These are phyloP conservation scores for Dendroctonus valens DNA, from an alignment of 1,140 invertebrate genomes.

Conservation along the genomic window DNA sequence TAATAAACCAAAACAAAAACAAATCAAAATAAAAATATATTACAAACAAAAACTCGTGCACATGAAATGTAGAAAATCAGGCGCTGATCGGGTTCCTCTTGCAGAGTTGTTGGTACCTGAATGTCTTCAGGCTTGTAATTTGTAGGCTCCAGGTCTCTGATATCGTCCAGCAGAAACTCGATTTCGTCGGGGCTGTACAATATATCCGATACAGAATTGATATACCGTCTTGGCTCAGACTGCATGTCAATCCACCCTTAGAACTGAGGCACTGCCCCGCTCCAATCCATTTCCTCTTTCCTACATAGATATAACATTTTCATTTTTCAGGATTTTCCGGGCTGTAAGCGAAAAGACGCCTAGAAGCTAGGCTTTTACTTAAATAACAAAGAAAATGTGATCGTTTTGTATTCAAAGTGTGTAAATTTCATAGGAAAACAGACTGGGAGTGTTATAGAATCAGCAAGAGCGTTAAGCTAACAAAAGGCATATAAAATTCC, in stretches of 20 bases:
- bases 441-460: no score
- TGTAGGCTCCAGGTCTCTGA: slow-evolving; percentile 83
- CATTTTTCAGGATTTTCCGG: not conserved
- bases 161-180: slow-evolving; percentile 87
- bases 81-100: slow-evolving; percentile 13
- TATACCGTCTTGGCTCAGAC: slow-evolving; percentile 57
- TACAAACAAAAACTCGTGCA: slow-evolving; percentile 2
- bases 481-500: no score
- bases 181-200: slow-evolving; percentile 90
- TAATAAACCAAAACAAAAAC: not conserved
- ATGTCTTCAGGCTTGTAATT: slow-evolving; percentile 82
- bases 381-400: no score
- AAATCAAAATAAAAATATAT: slow-evolving; percentile 2
- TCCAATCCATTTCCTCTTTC: slow-evolving; percentile 40
- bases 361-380: no score
- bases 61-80: slow-evolving; percentile 10
- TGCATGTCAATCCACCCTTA: slow-evolving; percentile 53
- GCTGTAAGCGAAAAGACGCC: no score
- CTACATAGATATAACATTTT: slow-evolving; percentile 12
- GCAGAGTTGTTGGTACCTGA: slow-evolving; percentile 56
- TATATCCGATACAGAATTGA: slow-evolving; percentile 86
- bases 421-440: no score
- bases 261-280: slow-evolving; percentile 42
- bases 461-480: no score
- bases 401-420: no score